phyloP scores from a whole-genome alignment of 2,888 invertebrate species.

The Oeneis ivallda region DNA sequence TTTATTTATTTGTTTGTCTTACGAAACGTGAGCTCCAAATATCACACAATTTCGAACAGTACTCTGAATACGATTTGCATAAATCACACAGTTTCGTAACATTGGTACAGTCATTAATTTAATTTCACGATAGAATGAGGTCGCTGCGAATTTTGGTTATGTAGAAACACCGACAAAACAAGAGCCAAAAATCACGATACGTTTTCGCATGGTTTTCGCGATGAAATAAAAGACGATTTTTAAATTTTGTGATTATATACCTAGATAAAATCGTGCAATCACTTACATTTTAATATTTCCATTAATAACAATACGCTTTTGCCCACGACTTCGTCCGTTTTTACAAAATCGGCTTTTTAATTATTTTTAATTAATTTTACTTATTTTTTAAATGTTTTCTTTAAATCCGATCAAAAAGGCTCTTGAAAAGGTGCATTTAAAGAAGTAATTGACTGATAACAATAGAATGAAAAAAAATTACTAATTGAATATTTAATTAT shows the following conservation, averaged over 20 bases:
- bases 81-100: conserved; percentile 32
- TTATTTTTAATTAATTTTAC: no score
- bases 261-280: background rate
- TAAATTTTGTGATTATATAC: background rate
- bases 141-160: conserved; percentile 16
- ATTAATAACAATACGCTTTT: no score
- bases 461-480: background rate
- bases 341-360: no score
- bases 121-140: conserved; percentile 33
- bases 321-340: no score
- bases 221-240: background rate
- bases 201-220: background rate
- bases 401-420: no score
- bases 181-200: background rate
- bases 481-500: background rate
- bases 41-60: conserved; percentile 13
- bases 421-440: no score
- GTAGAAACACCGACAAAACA: background rate
- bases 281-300: no score
- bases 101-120: conserved; percentile 28
- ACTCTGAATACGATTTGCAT: conserved; percentile 24
- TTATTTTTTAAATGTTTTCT: no score
- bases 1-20: conserved; percentile 9
- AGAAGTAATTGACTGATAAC: background rate
- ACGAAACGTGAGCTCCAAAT: conserved; percentile 3